Conservation (phyloP, 2,113 vertebrate genomes). For the Nothobranchius kuhntae region DNA sequence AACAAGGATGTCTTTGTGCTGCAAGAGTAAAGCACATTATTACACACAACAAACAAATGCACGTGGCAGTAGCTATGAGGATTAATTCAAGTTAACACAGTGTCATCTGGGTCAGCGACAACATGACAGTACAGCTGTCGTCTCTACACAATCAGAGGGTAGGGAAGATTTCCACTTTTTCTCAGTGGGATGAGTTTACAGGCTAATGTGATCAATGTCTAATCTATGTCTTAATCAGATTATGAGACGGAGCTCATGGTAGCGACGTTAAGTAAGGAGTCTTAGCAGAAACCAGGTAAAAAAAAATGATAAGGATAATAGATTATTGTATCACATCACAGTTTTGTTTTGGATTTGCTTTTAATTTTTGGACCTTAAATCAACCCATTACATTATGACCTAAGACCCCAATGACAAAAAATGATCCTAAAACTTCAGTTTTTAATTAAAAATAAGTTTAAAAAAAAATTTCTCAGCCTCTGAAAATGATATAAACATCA, state of each 20-base stretch:
- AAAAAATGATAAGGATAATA: neutral
- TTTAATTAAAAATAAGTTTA: no score
- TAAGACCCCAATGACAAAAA: no score
- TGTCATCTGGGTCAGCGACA: neutral
- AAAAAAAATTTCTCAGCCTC: no score
- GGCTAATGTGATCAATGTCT: slow-evolving; percentile 11
- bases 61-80: slow-evolving; percentile 2
- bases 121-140: slow-evolving; percentile 1
- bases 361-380: neutral
- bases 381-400: no score
- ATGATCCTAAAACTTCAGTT: no score
- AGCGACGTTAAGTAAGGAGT: neutral
- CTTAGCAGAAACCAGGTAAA: neutral
- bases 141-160: slow-evolving; percentile 3
- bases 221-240: slow-evolving; percentile 57
- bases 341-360: neutral
- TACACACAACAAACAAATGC: slow-evolving; percentile 16
- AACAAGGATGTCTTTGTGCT: slow-evolving; percentile 94
- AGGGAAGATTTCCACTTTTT: neutral
- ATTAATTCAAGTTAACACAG: neutral
- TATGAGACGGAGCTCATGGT: slow-evolving; percentile 44
- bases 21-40: slow-evolving; percentile 55
- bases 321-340: neutral
- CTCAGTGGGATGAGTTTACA: no score
- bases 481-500: no score